Base-by-base conservation (phyloP, 2,888 invertebrate species). In the Ormyrus rosae region DNA sequence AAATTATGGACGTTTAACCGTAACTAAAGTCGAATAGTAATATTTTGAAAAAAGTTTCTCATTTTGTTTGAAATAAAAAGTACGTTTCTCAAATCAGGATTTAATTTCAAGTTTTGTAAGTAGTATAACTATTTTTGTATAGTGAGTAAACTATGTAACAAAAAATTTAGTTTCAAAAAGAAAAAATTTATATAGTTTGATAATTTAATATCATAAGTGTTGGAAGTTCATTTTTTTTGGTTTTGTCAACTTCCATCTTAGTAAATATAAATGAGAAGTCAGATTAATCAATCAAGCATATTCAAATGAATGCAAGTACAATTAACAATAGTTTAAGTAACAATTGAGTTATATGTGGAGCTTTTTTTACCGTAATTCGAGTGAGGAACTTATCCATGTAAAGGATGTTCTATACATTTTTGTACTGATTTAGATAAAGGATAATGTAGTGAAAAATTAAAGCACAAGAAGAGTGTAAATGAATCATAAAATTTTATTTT, bases 221-320 rank as follows among this genome's bases (percentile, higher is more conserved):
- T 79, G 70, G 46, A 61, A 61, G 19, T 64, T 53, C 46, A 67
- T 2, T 74, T 76, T 50, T 34, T 64, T 78, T 8, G 19, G 13
- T 63, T n/a, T n/a, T 58, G 19, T 73, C n/a, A 50, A 72, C 61
- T 70, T 72, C 61, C 55, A 64, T 71, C 63, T 75, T 68, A 84
- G 53, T 83, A 83, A 67, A 85, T 72, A 53, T 82, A 78, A 64
- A 50, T 64, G 46, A 58, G 55, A 64, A 81, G 19, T 46, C 73
- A 60, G 45, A 51, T 69, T 70, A 51, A 60, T 58, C 71, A 75
- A 65, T 65, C 19, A 79, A 79, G 50, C 46, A 11, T 19, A 48
- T 74, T 19, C 48, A 69, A 48, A 77, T 77, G 69, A 74, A 58
- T 68, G 61, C 67, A 77, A 76, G 73, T 64, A 77, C 77, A 81